Conservation (phyloP, 2,113 vertebrate species). For the Petromus typicus region DNA sequence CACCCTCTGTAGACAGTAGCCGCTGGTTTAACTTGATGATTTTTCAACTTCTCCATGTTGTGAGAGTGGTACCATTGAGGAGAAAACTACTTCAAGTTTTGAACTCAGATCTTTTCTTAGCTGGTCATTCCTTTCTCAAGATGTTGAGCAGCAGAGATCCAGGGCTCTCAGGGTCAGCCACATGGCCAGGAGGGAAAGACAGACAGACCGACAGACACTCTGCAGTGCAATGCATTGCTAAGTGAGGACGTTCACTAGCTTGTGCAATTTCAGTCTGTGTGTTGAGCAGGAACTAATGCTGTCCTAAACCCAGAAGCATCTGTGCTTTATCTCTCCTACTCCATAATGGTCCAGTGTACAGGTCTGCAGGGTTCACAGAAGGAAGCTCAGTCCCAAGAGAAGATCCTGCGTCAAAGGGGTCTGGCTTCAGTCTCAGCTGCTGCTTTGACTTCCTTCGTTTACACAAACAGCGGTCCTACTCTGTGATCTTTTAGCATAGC, state of each 20-base stretch:
- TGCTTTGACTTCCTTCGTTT: background rate
- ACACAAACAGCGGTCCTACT: background rate
- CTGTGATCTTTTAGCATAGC: background rate
- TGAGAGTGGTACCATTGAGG: background rate
- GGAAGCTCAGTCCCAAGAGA: background rate
- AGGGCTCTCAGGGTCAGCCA: no score
- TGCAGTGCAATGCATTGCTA: background rate
- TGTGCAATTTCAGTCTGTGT: background rate
- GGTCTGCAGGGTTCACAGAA: no score
- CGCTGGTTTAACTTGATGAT: background rate
- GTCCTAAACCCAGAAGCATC: no score
- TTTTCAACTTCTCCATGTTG: background rate
- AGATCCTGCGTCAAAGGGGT: background rate
- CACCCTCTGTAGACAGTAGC: background rate
- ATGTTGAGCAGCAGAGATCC: background rate
- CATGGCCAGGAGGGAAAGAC: background rate
- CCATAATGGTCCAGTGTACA: background rate
- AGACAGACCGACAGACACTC: background rate
- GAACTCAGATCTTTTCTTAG: background rate
- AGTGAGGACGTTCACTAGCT: no score
- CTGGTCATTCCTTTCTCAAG: background rate
- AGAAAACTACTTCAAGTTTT: background rate
- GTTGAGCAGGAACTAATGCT: no score
- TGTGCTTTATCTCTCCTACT: background rate
- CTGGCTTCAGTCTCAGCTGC: background rate